Conservation (phyloP, 23 tunicate species). For the Trididemnum nubilum region DNA sequence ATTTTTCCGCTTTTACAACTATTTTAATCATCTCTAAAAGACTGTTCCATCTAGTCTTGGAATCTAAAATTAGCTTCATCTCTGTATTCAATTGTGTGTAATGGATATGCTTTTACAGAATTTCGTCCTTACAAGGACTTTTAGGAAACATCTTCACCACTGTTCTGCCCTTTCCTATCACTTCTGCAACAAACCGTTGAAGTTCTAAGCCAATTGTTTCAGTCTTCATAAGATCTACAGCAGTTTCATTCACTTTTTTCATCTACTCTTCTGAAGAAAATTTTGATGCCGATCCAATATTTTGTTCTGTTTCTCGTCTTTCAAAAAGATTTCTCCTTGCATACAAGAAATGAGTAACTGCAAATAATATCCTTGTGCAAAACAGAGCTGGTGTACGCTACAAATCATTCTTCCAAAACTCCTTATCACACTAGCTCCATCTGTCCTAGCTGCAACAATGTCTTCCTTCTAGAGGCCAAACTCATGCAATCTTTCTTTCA, state of each 20-base stretch:
- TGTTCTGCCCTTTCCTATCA: slow-evolving; percentile 51
- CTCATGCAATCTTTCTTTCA: slow-evolving; percentile 60
- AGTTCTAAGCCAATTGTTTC: slow-evolving; percentile 38
- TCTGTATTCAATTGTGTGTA: slow-evolving; percentile 54
- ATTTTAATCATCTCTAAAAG: slow-evolving; percentile 62
- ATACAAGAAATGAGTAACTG: slow-evolving; percentile 58
- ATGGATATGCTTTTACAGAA: slow-evolving; percentile 62
- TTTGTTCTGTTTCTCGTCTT: slow-evolving; percentile 24
- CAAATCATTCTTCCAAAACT: slow-evolving; percentile 63
- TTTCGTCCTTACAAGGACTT: slow-evolving; percentile 57
- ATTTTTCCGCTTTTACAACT: slow-evolving; percentile 50
- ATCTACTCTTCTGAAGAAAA: slow-evolving; percentile 59
- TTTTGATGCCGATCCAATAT: slow-evolving; percentile 49
- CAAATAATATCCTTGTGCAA: slow-evolving; percentile 64
- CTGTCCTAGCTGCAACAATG: slow-evolving; percentile 69
- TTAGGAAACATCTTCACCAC: slow-evolving; percentile 52
- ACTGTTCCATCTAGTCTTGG: slow-evolving; percentile 74
- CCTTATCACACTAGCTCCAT: slow-evolving; percentile 75
- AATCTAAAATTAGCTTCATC: slow-evolving; percentile 67
- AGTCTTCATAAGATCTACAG: slow-evolving; percentile 49
- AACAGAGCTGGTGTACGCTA: slow-evolving; percentile 56
- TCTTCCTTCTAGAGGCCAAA: slow-evolving; percentile 53
- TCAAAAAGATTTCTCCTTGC: slow-evolving; percentile 49
- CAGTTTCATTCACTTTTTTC: slow-evolving; percentile 50
- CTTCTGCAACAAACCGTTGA: slow-evolving; percentile 61